Evolutionary conservation across 2,113 vertebrate genomes (phyloP), one percentile per base, ranked within the genome.

Genomic region (Poeciliopsis turrubarensis): DNA sequence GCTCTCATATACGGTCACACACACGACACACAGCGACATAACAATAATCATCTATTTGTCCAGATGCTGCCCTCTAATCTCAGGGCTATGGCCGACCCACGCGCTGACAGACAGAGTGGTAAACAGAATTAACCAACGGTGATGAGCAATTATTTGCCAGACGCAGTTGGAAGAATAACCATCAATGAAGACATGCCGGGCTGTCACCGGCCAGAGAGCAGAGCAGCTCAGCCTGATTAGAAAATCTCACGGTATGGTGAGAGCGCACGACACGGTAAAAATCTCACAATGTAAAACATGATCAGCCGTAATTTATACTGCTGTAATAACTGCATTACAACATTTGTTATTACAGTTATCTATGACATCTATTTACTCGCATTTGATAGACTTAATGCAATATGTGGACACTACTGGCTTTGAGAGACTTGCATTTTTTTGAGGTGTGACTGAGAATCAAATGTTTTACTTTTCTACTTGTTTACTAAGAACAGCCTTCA

Each of bases 81-180:
- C 75, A 64, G 75, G 73, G 79, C 83, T 65, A 67, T 29, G 76
- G 82, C 72, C 27, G 4, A 70, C 79, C 70, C 30, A 12, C 26
- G 65, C 72, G 12, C 80, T 91, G 92, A 90, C 85, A 89, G 87
- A 86, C 78, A 78, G 86, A 81, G 80, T 72, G 79, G 90, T 93
- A 93, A 92, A 93, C 87, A 91, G 87, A 73, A 85, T 93, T 93
- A 91, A 92, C 54, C 60, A 51, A 26, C 57, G 4, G 78, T 69
- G 87, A 92, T 85, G 87, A 90, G 80, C 85, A 87, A 90, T 88
- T 90, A 90, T 94, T 92, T 91, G 90, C 79, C 82, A 44, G 79
- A 78, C 67, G 87, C 91, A 75, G 89, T 85, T 85, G 81, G 80
- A 85, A 76, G 79, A 80, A 87, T 78, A 70, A 81, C 67, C 2